Evolutionary conservation across 1,140 invertebrate species (phyloP), one percentile per base, ranked within the genome.

Genomic region (Cydia splendana): DNA sequence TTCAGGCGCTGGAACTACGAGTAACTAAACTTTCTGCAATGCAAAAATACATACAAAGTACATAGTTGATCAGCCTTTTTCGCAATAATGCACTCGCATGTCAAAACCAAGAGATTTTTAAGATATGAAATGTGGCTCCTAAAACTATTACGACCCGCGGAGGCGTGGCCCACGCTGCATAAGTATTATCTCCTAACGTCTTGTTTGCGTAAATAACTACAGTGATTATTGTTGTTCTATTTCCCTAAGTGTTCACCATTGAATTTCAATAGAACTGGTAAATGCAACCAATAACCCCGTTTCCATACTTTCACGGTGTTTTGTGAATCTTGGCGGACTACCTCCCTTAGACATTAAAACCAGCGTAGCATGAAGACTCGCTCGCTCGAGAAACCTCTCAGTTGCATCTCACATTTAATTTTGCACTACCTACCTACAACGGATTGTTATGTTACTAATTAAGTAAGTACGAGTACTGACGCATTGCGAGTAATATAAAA

Each of bases 171-270:
- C 62, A 42, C 38, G 20, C 18, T 18, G 2, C 38, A 12, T 24
- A 34, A 12, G 30, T 20, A 45, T 71, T 71, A 69, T 45, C 67
- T 42, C 38, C 34, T 71, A 71, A 71, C 67, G 67, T 45, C 18
- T 42, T 71, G 67, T 71, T 71, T 71, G 38, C 67, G 30, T 38
- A 38, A n/a, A 71, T 71, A 71, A 71, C 15, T 20, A 71, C n/a
- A 71, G 67, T 71, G 67, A 71, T 71, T 42, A 71, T 71, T 71
- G 67, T 71, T 38, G 67, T 71, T 71, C 67, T 71, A 71, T 71
- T 71, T 71, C 13, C 5, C n/a, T 42, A 71, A 71, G 67, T 71
- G 34, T 71, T 10, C 67, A n/a, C 34, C 34, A 71, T 71, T 71
- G 67, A 71, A 71, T 71, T 71, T 71, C 67, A 34, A 38, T 71